Base-by-base conservation (phyloP, 2,888 invertebrate species). In the Sabatieria punctata region DNA sequence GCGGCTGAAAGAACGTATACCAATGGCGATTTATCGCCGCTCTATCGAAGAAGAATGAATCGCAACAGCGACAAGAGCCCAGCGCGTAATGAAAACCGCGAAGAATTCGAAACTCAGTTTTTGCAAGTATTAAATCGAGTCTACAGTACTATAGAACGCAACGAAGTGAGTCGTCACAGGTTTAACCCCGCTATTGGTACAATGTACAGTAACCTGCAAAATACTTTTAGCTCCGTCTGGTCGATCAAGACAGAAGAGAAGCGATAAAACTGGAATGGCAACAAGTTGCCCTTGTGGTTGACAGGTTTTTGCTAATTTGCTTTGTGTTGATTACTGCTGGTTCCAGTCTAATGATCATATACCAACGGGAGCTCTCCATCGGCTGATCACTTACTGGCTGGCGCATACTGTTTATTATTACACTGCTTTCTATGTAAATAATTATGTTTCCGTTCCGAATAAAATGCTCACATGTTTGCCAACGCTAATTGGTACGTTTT, bases 231-330 rank as follows among this genome's bases (percentile, higher is more conserved):
- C 75, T 78, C 59, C 74, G 85, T 3, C 74, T 83, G 6, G 76
- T 77, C 1, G 82, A 83, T 57, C 80, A 79, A 64, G 83, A 85
- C 61, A 73, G 79, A 44, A 72, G 79, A 45, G 84, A 85, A 58
- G 74, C 78, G 42, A 79, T 81, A 50, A 81, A 82, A 60, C 69
- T 82, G 46, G 85, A 86, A 65, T 86, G 85, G 85, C 82, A 78
- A 56, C 77, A 77, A 59, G 65, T 81, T 50, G 84, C 85, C 1
- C 75, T 85, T 45, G 84, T 86, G 15, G 77, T 84, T 49, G 86
- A 86, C 65, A 63, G 69, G 30, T 63, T 73, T 41, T 64, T 74
- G 18, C 60, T 74, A 25, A 63, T 69, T 49, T 61, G 70, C 15
- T 74, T 74, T 59, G 66, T 72, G 33, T 57, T 66, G 4, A 59